Conservation (phyloP, 2,888 invertebrate species). For the Phengaris alcon region DNA sequence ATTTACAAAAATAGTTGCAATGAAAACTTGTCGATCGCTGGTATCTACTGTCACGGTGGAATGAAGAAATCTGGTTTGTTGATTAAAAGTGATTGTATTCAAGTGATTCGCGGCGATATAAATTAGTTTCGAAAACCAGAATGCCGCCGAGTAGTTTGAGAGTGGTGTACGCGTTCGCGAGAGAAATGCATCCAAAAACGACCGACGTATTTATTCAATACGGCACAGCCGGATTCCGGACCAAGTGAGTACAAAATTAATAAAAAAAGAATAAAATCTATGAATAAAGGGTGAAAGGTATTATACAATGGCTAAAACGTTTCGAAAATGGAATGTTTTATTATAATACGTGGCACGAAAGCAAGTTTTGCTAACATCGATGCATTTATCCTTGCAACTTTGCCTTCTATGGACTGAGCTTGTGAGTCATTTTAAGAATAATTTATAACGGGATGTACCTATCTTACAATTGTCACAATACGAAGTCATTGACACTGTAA, state of each 20-base stretch:
- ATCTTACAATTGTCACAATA: conserved; percentile 41
- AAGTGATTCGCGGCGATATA: conserved; percentile 66
- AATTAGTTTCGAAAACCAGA: conserved; percentile 66
- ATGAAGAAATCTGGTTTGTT: conserved; percentile 73
- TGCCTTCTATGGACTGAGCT: conserved; percentile 39
- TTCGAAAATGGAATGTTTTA: conserved; percentile 16
- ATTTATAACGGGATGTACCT: conserved; percentile 69
- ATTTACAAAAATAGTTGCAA: conserved; percentile 35
- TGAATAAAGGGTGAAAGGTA: conserved; percentile 36
- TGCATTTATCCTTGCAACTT: conserved; percentile 43
- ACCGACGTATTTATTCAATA: conserved; percentile 84
- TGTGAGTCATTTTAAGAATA: conserved; percentile 64
- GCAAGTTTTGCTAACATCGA: conserved; percentile 41
- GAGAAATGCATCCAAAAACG: conserved; percentile 87
- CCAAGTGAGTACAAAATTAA: conserved; percentile 80
- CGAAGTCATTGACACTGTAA: conserved; percentile 68
- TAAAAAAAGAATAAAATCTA: conserved; percentile 27
- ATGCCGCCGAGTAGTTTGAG: conserved; percentile 80
- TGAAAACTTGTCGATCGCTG: conserved; percentile 33
- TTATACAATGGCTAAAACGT: conserved; percentile 25
- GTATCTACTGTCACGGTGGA: conserved; percentile 52
- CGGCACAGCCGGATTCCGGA: conserved; percentile 92
- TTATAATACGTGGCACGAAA: conserved; percentile 43
- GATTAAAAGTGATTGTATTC: conserved; percentile 73
- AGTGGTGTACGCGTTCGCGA: conserved; percentile 87